These are phyloP conservation scores for Nebria brevicollis DNA, from an alignment of 2,888 invertebrate genomes.

Conservation along the genomic window DNA sequence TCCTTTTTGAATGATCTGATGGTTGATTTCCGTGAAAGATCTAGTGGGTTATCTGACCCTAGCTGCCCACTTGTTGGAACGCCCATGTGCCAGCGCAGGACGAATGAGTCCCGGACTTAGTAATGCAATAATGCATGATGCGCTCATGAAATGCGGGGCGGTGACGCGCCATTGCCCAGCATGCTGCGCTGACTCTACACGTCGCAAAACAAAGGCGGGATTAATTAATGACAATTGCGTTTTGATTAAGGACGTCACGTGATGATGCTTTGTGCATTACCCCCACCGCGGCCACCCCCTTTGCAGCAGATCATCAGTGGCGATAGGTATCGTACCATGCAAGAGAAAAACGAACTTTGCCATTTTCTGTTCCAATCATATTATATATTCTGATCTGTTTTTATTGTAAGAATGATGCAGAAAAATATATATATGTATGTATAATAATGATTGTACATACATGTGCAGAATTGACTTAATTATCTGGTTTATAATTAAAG, in stretches of 20 bases:
- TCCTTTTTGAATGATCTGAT: too few species aligned
- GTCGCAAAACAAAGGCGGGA: conserved; percentile 40
- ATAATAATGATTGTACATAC: not conserved
- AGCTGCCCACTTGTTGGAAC: not conserved
- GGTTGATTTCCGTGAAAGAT: not conserved
- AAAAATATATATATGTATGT: not conserved
- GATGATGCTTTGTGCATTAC: conserved; percentile 15
- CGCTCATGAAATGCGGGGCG: not conserved
- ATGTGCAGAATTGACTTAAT: not conserved
- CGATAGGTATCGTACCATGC: not conserved
- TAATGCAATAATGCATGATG: not conserved
- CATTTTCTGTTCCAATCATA: not conserved
- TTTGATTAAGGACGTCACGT: conserved; percentile 45
- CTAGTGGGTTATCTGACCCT: not conserved
- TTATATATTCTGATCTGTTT: not conserved
- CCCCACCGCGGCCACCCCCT: not conserved
- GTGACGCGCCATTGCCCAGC: not conserved
- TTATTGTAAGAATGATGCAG: not conserved
- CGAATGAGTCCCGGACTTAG: not conserved
- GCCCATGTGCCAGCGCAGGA: not conserved
- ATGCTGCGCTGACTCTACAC: not conserved
- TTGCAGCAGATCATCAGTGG: not conserved
- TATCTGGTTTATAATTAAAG: not conserved
- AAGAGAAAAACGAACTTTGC: not conserved
- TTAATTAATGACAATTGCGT: conserved; percentile 45